Conservation (phyloP, 2,113 vertebrate species). For the Heterochromis multidens region DNA sequence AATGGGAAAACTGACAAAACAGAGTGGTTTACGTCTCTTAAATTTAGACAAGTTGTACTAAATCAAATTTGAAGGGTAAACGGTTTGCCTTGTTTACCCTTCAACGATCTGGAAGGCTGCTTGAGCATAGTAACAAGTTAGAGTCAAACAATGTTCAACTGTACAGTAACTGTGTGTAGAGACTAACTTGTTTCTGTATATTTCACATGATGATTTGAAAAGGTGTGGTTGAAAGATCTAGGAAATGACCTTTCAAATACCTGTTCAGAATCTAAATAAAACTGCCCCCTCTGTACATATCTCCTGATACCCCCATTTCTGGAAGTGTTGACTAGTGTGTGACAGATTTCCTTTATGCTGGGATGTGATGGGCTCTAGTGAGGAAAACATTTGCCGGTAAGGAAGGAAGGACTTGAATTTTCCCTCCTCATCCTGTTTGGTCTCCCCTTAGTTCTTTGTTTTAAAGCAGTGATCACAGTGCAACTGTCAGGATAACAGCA, state of each 20-base stretch:
- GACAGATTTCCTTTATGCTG: constrained; percentile 35
- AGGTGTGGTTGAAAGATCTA: background rate
- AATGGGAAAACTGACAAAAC: background rate
- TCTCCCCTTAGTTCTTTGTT: background rate
- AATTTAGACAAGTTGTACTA: background rate
- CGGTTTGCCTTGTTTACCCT: background rate
- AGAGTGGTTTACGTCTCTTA: background rate
- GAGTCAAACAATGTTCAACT: background rate
- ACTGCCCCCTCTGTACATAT: too few relatives aligned
- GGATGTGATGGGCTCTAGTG: constrained; percentile 33
- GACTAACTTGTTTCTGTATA: background rate
- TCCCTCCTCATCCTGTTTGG: constrained; percentile 52
- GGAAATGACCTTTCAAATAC: constrained; percentile 1
- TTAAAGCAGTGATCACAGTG: background rate
- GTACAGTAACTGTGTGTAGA: background rate
- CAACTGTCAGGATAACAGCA: background rate
- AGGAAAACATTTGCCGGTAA: constrained; percentile 34
- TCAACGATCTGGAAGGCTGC: background rate
- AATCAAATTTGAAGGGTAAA: background rate
- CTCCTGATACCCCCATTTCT: background rate
- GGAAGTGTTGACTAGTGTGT: constrained; percentile 30
- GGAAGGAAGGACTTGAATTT: constrained; percentile 29
- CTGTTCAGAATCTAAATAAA: background rate
- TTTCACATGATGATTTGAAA: background rate
- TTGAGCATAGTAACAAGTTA: background rate